Base-by-base conservation (phyloP, 2,888 invertebrate genomes). In the Drosophila planitibia region DNA sequence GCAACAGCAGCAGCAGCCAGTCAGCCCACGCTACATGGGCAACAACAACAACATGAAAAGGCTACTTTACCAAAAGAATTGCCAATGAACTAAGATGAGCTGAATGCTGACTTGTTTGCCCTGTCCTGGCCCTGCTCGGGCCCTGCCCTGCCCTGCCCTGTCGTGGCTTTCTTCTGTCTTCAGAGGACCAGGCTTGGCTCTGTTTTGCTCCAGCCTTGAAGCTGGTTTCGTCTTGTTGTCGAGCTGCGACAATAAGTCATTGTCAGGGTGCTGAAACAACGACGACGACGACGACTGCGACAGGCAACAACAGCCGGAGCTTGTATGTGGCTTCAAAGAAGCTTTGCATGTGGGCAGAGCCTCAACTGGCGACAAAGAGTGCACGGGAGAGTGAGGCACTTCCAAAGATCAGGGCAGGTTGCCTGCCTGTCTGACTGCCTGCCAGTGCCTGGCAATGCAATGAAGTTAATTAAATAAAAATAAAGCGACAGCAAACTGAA, bases 391-490 rank as follows among this genome's bases (percentile, higher is more conserved):
- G 49, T 25, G 58, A 49, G 16, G 51, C 12, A 54, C 37, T 37
- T 52, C 28, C 44, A 35, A 47, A 64, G 72, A 67, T 58, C 54
- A 47, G 54, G 60, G 58, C 79, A 70, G 76, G 71, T 75, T 79
- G 72, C 55, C 51, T 66, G 61, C 69, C 51, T 49, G 54, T 12
- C 62, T 59, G 44, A 53, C 54, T 52, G 35, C 32, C 66, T 44
- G 32, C 57, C 65, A 39, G 58, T 58, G 30, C 52, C 66, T 67
- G 79, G 77, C 80, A 79, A 74, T 79, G 77, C 85, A 85, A 85
- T 85, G 85, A 85, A 86, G 88, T 86, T 86, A 86, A 86, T 86
- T 88, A 88, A 88, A 86, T 88, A 85, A 85, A 86, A 85, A 83
- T 83, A 85, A 85, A 85, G 76, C 74, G 84, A 84, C 83, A 82